Conservation (phyloP, 1,140 invertebrate genomes). For the Panulirus ornatus region DNA sequence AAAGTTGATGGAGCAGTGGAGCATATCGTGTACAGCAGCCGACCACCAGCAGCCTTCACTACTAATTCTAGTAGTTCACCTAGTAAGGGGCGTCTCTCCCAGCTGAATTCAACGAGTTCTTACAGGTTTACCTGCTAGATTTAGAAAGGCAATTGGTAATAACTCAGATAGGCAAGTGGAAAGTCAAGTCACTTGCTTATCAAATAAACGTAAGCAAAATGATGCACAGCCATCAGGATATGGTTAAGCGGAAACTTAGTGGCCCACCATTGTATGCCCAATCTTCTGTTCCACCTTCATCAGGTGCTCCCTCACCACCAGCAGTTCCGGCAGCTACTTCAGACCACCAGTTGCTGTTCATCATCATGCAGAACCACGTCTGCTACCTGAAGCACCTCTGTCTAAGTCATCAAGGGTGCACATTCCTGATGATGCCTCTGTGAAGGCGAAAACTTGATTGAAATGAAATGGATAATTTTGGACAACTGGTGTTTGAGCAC, state of each 20-base stretch:
- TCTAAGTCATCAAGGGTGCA: slow-evolving; percentile 66
- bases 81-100: too few relatives aligned
- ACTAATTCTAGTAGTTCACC: too few relatives aligned
- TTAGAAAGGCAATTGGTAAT: neutral
- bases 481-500: too few relatives aligned
- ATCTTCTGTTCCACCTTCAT: neutral
- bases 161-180: slow-evolving; percentile 28
- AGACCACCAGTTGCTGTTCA: neutral
- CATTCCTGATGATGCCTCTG: too few relatives aligned
- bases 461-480: too few relatives aligned
- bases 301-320: slow-evolving; percentile 14
- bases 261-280: slow-evolving; percentile 75
- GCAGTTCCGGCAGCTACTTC: neutral
- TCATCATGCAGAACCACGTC: neutral
- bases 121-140: too few relatives aligned
- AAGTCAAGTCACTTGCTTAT: slow-evolving; percentile 2
- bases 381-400: slow-evolving; percentile 62
- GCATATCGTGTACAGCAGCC: too few relatives aligned
- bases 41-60: too few relatives aligned
- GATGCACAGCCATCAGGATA: slow-evolving; percentile 30
- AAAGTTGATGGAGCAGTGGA: too few relatives aligned
- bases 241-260: slow-evolving; percentile 76
- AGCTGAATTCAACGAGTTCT: too few relatives aligned
- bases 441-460: too few relatives aligned
- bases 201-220: slow-evolving; percentile 74